Conservation (phyloP, 2,888 invertebrate genomes). For the Aspidiotus rigidus region DNA sequence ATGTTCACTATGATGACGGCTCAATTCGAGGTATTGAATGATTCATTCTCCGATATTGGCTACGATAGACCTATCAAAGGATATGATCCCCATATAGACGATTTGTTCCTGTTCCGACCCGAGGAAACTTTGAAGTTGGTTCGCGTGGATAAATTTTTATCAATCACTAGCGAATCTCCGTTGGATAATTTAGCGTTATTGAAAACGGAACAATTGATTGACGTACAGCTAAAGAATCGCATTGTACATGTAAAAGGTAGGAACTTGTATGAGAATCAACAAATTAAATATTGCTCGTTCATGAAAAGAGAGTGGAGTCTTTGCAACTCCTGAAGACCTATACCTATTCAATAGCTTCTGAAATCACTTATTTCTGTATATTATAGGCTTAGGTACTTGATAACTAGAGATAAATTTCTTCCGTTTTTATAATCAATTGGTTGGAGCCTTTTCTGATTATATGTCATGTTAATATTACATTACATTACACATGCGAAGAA, state of each 20-base stretch:
- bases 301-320: too few species aligned
- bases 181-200: constrained; percentile 24
- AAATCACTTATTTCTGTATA: too few species aligned
- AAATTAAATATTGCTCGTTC: too few species aligned
- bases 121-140: constrained; percentile 17
- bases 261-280: background rate
- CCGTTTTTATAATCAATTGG: too few species aligned
- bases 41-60: constrained; percentile 30
- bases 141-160: constrained; percentile 16
- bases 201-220: constrained; percentile 23
- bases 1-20: constrained; percentile 33
- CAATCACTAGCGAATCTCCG: constrained; percentile 20
- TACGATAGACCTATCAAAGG: constrained; percentile 30
- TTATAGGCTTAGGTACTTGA: too few species aligned
- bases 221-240: constrained; percentile 11
- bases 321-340: too few species aligned
- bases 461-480: too few species aligned
- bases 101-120: constrained; percentile 22
- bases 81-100: constrained; percentile 30
- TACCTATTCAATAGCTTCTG: too few species aligned
- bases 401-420: too few species aligned
- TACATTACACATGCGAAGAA: too few species aligned
- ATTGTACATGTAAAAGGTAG: constrained; percentile 26
- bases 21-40: constrained; percentile 23
- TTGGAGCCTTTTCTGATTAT: too few species aligned